Base-by-base conservation (phyloP, 2,888 invertebrate genomes). In the Troglohyphantes excavatus region DNA sequence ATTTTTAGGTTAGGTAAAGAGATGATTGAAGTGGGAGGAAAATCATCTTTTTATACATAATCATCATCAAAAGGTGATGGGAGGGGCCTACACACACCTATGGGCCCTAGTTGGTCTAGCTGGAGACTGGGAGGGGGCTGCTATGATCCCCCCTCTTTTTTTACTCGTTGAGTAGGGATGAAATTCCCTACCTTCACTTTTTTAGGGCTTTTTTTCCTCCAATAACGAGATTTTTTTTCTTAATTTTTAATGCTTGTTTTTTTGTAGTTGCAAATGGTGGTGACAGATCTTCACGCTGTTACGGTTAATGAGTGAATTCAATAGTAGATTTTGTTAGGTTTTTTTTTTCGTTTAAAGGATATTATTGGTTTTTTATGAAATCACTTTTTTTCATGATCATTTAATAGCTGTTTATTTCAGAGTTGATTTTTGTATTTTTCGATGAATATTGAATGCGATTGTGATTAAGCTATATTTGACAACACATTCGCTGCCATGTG, bases 1-100 rank as follows among this genome's bases (percentile, higher is more conserved):
- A 68, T 59, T 70, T 81, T 19, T 43, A n/a, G 53, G 70, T 29
- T 46, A 70, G 68, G 29, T 81, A 81, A 81, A 59, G 68, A 11
- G 81, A 27, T 53, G 53, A 53, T 53, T 53, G n/a, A 68, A 59
- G 13, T 19, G 46, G 17, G 70, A 27, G 0, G 43, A 46, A 43
- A 26, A 2, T 33, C 26, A 29, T 27, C 73, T 84, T 84, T 84
- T 75, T 84, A 84, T 84, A 84, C 83, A 84, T 73, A 65, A 72
- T 75, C 83, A 27, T 39, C 27, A 9, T 46, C 33, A n/a, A 23
- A 65, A 27, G 63, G 43, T 79, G 23, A 21, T 59, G 70, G 83
- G 83, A 73, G 83, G 73, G 73, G 83, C 73, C 73, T 59, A 46
- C 13, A 21, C 68, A 43, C 67, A 19, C 65, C 79, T 46, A 2